phyloP scores from a whole-genome alignment of 2,888 invertebrate species.

The Anagyrus pseudococci region DNA sequence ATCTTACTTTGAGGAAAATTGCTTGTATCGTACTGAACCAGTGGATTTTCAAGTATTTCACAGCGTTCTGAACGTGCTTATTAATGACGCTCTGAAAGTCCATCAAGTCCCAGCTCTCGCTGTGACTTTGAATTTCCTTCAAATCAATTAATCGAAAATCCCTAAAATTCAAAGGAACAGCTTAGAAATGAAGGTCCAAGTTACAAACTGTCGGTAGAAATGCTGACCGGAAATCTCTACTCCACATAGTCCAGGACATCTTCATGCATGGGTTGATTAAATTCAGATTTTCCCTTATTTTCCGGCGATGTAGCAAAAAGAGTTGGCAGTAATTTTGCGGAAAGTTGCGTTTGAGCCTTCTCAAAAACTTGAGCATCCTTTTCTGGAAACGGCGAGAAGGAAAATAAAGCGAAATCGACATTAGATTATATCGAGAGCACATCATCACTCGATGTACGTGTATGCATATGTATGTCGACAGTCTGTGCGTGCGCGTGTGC shows the following conservation, averaged over 20 bases:
- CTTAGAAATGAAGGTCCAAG: not conserved
- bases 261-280: conserved; percentile 84
- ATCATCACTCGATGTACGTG: no score
- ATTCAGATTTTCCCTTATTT: conserved; percentile 69
- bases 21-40: conserved; percentile 74
- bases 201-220: not conserved
- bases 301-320: conserved; percentile 32
- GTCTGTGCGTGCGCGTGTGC: no score
- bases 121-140: conserved; percentile 65
- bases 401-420: no score
- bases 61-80: conserved; percentile 73
- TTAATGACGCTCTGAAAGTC: conserved; percentile 69
- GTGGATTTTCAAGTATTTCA: conserved; percentile 69
- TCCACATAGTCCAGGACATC: conserved; percentile 82
- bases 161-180: conserved; percentile 56
- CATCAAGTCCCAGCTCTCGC: conserved; percentile 73
- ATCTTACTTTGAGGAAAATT: conserved; percentile 69
- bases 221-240: conserved; percentile 72
- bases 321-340: conserved; percentile 14
- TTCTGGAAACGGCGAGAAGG: no score
- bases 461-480: no score
- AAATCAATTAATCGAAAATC: conserved; percentile 71
- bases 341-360: conserved; percentile 12
- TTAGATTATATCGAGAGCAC: no score
- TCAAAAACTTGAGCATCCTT: not conserved